Evolutionary conservation across 2,113 vertebrate genomes (phyloP).

Genomic region (Spea bombifrons): DNA sequence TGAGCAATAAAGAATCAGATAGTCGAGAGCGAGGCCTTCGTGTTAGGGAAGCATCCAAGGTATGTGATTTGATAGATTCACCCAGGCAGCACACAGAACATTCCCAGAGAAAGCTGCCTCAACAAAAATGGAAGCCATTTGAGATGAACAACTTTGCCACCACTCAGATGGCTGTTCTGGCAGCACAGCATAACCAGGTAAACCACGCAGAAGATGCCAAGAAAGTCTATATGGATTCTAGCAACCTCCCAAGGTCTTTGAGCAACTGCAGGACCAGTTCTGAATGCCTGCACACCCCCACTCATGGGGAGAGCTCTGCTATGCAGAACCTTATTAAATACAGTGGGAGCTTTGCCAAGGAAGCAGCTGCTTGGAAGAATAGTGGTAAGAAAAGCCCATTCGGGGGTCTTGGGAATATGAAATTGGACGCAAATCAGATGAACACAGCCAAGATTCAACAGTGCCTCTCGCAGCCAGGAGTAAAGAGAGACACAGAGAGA

Average conservation of each 20-base stretch:
- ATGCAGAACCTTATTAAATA: constrained; percentile 98
- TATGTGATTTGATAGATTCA: constrained; percentile 68
- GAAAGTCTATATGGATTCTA: constrained; percentile 78
- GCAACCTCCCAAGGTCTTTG: constrained; percentile 65
- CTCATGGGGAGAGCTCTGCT: constrained; percentile 79
- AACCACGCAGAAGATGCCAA: constrained; percentile 70
- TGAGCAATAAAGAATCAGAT: constrained; percentile 75
- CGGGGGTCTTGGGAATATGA: constrained; percentile 84
- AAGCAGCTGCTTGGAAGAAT: constrained; percentile 69
- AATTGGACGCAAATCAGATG: constrained; percentile 61
- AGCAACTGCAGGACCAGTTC: constrained; percentile 52
- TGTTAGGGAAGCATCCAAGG: constrained; percentile 64
- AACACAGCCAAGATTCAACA: constrained; percentile 66
- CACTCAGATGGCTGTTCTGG: constrained; percentile 87
- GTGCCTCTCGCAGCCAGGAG: constrained; percentile 63
- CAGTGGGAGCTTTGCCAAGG: constrained; percentile 88
- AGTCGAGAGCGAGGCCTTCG: constrained; percentile 65
- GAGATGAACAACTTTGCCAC: constrained; percentile 87
- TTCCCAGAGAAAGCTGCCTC: constrained; percentile 59
- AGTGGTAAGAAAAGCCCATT: constrained; percentile 82
- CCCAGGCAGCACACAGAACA: constrained; percentile 63
- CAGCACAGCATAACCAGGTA: constrained; percentile 83
- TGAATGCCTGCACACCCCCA: constrained; percentile 53
- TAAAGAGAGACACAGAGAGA: constrained; percentile 88
- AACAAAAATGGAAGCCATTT: constrained; percentile 88